Evolutionary conservation across 1,140 invertebrate species (phyloP).

Genomic region (Pseudomyrmex pallidus): DNA sequence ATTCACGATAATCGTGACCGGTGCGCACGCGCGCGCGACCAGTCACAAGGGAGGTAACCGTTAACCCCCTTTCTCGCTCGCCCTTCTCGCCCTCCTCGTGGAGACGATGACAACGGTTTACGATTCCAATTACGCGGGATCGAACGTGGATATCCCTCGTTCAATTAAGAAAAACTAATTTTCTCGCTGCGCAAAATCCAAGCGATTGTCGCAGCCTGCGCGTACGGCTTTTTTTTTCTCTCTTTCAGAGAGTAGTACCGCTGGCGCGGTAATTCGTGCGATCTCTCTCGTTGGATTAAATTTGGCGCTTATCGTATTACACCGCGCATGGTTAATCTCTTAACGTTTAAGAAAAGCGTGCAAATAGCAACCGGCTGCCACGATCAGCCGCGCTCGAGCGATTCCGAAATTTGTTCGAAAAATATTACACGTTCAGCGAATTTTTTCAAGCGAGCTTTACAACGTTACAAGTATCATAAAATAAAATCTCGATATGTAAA

Average conservation of each 20-base stretch:
- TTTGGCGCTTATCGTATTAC: conserved; percentile 77
- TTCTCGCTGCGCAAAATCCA: conserved; percentile 70
- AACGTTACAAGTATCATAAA: not conserved
- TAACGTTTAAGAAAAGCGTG: conserved; percentile 70
- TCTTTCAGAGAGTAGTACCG: too few species aligned
- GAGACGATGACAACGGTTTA: conserved; percentile 64
- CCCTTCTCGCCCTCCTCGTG: not conserved
- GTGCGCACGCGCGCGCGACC: not conserved
- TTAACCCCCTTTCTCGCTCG: not conserved
- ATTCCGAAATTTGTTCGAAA: not conserved
- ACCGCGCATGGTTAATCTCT: conserved; percentile 72
- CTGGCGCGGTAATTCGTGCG: conserved; percentile 56
- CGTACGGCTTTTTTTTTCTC: conserved; percentile 57
- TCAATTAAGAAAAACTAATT: conserved; percentile 83
- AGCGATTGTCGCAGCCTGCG: conserved; percentile 54
- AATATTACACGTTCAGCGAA: not conserved
- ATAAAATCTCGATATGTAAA: not conserved
- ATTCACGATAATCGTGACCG: conserved; percentile 44
- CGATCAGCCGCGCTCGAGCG: not conserved
- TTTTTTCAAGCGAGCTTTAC: not conserved
- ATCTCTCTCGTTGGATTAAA: conserved; percentile 75
- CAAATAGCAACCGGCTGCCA: not conserved
- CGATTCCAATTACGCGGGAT: conserved; percentile 79
- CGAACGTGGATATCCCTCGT: conserved; percentile 71
- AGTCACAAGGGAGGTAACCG: conserved; percentile 21